A percentile compares a stretch with the other conserved stretches of the same genome.
These are phyloP conservation scores for Myzus persicae DNA, from an alignment of 1,140 invertebrate genomes.

Conservation along the genomic window DNA sequence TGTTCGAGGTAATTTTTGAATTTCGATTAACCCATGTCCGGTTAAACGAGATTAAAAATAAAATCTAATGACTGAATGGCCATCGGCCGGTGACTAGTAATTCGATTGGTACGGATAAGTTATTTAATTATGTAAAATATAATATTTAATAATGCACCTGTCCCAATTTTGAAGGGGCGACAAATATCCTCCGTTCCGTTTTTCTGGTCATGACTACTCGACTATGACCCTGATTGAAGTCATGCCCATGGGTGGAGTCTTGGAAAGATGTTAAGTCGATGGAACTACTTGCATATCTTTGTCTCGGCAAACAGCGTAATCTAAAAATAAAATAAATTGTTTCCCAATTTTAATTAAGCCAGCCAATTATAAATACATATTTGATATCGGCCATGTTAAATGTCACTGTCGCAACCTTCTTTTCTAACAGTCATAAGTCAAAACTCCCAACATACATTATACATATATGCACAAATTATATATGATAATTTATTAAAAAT, in stretches of 20 bases:
- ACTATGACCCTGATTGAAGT: constrained; percentile 61
- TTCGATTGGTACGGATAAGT: background rate
- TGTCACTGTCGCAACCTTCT: background rate
- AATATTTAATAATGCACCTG: constrained; percentile 58
- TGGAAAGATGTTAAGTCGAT: constrained; percentile 61
- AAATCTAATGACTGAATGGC: background rate
- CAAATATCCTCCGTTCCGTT: constrained; percentile 61
- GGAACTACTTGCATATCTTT: constrained; percentile 54
- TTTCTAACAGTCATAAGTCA: background rate
- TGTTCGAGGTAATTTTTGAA: background rate
- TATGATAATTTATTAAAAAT: too few species aligned
- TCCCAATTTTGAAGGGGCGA: constrained; percentile 59
- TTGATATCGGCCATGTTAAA: background rate
- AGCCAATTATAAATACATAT: background rate
- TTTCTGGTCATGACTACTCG: constrained; percentile 62
- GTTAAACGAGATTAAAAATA: background rate
- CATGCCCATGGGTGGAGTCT: constrained; percentile 61
- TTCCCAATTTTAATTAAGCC: background rate
- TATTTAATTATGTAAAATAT: background rate
- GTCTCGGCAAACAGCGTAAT: constrained; percentile 36
- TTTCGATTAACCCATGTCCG: background rate
- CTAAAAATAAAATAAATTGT: constrained; percentile 2
- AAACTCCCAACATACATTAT: background rate
- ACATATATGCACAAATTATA: background rate
- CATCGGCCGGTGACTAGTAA: background rate